Percentiles rank a stretch among this genome's conserved stretches.
These are phyloP conservation scores for Tetragonula carbonaria DNA, from an alignment of 2,888 invertebrate species.

Conservation along the genomic window DNA sequence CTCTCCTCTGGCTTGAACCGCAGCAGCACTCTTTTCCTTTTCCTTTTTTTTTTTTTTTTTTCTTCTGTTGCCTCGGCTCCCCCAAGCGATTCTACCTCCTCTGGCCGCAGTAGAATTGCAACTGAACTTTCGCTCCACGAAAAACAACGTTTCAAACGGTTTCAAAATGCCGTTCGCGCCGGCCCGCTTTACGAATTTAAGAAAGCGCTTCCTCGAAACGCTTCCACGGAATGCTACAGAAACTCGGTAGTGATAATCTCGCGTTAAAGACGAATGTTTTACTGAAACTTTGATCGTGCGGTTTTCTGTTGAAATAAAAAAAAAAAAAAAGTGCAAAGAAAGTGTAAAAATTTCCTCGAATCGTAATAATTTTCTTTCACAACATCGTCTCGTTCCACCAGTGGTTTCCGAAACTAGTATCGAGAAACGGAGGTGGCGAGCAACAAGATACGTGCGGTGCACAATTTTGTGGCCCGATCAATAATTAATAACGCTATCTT, in stretches of 20 bases:
- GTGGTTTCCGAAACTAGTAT: background rate
- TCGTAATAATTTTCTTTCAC: background rate
- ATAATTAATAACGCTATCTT: conserved; percentile 53
- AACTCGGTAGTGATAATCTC: background rate
- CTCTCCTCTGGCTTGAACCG: conserved; percentile 15
- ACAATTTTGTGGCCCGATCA: conserved; percentile 33
- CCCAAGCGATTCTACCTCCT: conserved; percentile 8
- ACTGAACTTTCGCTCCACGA: conserved; percentile 4
- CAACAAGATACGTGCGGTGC: conserved; percentile 13
- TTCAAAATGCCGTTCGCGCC: background rate
- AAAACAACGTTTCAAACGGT: conserved; percentile 15
- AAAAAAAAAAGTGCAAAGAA: too few relatives aligned
- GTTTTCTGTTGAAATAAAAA: background rate
- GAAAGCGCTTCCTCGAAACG: background rate
- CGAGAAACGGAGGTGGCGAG: background rate
- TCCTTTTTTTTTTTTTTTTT: background rate
- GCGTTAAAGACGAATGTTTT: background rate
- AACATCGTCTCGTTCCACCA: background rate
- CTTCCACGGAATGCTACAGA: background rate
- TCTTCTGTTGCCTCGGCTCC: conserved; percentile 21
- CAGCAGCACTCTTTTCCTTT: background rate
- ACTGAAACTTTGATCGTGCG: background rate
- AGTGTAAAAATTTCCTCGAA: too few relatives aligned
- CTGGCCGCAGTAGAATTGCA: background rate
- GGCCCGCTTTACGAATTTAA: conserved; percentile 5